A percentile compares a stretch with the other conserved stretches of the same genome.
phyloP scores from a whole-genome alignment of 2,888 invertebrate genomes.

The Laothoe populi region DNA sequence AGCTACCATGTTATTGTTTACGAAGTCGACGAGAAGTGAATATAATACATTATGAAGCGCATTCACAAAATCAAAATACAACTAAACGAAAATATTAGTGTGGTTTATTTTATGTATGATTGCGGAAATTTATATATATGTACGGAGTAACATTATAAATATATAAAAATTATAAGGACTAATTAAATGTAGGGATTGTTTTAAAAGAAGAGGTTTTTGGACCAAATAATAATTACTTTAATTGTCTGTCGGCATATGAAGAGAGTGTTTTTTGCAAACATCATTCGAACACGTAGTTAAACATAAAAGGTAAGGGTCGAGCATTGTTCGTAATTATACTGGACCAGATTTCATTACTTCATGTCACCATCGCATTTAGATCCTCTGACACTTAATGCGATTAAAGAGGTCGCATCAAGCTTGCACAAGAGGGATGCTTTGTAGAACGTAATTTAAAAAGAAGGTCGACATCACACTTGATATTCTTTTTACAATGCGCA shows the following conservation, averaged over 20 bases:
- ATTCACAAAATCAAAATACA: neutral
- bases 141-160: neutral
- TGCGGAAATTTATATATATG: too few species aligned
- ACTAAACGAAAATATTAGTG: too few species aligned
- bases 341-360: conserved; percentile 69
- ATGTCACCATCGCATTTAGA: conserved; percentile 61
- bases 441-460: conserved; percentile 44
- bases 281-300: conserved; percentile 37
- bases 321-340: conserved; percentile 69
- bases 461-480: conserved; percentile 50
- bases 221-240: neutral
- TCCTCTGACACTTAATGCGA: conserved; percentile 68
- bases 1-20: conserved; percentile 9
- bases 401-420: conserved; percentile 66
- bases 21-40: neutral
- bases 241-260: conserved; percentile 21
- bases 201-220: neutral
- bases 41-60: neutral
- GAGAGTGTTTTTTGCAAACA: conserved; percentile 35
- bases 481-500: conserved; percentile 34
- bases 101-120: too few species aligned
- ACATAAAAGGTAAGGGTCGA: conserved; percentile 45
- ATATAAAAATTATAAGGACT: neutral
- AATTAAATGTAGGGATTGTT: neutral
- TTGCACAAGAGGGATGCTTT: conserved; percentile 54